Percentiles rank a stretch among this genome's conserved stretches.
Conservation (phyloP, 2,113 vertebrate genomes). For the Pygoscelis adeliae region DNA sequence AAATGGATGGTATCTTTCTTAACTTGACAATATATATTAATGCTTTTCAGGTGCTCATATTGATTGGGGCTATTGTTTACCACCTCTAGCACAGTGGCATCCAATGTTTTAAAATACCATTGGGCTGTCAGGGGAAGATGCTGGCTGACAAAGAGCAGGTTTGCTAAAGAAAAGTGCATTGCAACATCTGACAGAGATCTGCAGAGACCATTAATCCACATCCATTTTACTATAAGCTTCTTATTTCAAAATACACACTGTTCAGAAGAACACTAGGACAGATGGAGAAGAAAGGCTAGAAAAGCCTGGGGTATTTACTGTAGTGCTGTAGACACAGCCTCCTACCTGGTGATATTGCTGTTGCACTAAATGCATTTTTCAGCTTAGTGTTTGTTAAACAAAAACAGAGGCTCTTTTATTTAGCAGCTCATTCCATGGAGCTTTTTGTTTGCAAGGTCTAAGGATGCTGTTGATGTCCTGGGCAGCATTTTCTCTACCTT, state of each 20-base stretch:
- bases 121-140: background rate
- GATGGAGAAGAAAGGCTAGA: constrained; percentile 4
- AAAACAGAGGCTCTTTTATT: background rate
- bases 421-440: background rate
- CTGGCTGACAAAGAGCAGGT: background rate
- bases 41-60: background rate
- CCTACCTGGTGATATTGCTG: background rate
- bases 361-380: background rate
- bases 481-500: background rate
- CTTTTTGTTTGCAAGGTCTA: background rate
- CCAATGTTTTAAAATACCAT: background rate
- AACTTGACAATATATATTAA: background rate
- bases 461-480: background rate
- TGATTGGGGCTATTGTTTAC: background rate
- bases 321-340: background rate
- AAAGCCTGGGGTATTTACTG: background rate
- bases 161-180: background rate
- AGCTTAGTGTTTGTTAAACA: constrained; percentile 8
- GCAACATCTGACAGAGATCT: background rate
- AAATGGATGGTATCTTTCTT: background rate
- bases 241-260: background rate
- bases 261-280: background rate
- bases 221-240: background rate
- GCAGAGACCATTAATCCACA: background rate
- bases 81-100: background rate